Evolutionary conservation across 2,888 invertebrate genomes (phyloP).

Genomic region (Oscheius sp.): DNA sequence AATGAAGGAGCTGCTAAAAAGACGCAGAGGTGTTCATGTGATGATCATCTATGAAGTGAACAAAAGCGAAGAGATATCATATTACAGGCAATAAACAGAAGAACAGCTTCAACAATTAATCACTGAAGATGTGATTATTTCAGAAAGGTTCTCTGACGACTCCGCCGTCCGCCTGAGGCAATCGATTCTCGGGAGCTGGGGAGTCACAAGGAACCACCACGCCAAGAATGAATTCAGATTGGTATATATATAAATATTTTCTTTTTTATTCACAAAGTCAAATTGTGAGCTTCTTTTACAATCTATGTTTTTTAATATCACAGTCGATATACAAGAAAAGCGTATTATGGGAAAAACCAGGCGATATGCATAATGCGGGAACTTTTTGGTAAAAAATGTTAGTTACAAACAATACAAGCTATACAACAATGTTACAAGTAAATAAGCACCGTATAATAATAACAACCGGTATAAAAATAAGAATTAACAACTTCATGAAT

Average conservation of each 20-base stretch:
- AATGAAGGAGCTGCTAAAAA: too few species aligned
- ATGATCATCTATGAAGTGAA: too few species aligned
- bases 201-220: slow-evolving; percentile 1
- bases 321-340: neutral
- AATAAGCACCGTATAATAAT: slow-evolving; percentile 6
- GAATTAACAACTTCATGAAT: neutral
- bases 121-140: too few species aligned
- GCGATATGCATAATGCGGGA: neutral
- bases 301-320: neutral
- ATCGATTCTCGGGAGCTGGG: neutral
- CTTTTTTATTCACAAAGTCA: slow-evolving; percentile 4
- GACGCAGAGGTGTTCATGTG: too few species aligned
- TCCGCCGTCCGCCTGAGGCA: neutral
- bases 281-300: neutral
- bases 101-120: too few species aligned
- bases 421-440: neutral
- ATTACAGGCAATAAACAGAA: too few species aligned
- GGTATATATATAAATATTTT: neutral
- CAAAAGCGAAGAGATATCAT: too few species aligned
- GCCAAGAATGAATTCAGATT: neutral
- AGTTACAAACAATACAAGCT: neutral
- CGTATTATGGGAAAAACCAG: slow-evolving; percentile 3
- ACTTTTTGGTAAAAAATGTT: too few species aligned
- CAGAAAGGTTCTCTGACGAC: too few species aligned
- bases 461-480: neutral